Evolutionary conservation across 2,888 invertebrate genomes (phyloP).

Genomic region (Parelbella ahira): DNA sequence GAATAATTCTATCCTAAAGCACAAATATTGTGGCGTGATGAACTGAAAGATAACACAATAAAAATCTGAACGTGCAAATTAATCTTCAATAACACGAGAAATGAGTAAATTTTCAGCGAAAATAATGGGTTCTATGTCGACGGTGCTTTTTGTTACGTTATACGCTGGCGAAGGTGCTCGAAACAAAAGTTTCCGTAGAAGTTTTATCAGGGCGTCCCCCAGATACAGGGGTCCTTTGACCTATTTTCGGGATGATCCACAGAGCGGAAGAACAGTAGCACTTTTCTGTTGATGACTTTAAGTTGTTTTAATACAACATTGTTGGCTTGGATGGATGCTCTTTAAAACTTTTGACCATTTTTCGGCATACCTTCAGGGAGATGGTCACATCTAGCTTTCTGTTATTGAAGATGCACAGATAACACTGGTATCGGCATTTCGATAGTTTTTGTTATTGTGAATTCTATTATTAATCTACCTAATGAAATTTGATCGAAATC

Average conservation of each 20-base stretch:
- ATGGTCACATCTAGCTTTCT: too few relatives aligned
- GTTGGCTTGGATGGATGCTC: conserved; percentile 8
- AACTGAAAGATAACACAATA: conserved; percentile 4
- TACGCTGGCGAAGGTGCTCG: conserved; percentile 60
- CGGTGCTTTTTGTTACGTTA: conserved; percentile 35
- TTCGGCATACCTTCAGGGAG: background rate
- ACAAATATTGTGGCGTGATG: background rate
- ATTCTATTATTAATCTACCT: too few relatives aligned
- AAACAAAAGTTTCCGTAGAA: conserved; percentile 73
- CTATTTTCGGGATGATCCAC: conserved; percentile 72
- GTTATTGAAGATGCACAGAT: too few relatives aligned
- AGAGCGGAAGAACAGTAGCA: conserved; percentile 30
- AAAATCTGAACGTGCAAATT: conserved; percentile 12
- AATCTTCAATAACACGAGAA: conserved; percentile 19
- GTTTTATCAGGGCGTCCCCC: conserved; percentile 68
- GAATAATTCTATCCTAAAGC: too few relatives aligned
- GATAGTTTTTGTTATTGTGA: too few relatives aligned
- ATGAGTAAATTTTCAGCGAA: conserved; percentile 22
- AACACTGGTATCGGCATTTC: too few relatives aligned
- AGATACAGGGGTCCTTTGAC: conserved; percentile 63
- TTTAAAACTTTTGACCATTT: too few relatives aligned
- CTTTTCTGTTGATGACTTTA: conserved; percentile 21
- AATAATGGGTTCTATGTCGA: conserved; percentile 26
- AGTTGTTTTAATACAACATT: conserved; percentile 14
- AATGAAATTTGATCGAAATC: too few relatives aligned